Evolutionary conservation across 64 coral and sea anemone species (phyloP), one percentile per base, ranked within the genome.

Genomic region (Montipora cactus): DNA sequence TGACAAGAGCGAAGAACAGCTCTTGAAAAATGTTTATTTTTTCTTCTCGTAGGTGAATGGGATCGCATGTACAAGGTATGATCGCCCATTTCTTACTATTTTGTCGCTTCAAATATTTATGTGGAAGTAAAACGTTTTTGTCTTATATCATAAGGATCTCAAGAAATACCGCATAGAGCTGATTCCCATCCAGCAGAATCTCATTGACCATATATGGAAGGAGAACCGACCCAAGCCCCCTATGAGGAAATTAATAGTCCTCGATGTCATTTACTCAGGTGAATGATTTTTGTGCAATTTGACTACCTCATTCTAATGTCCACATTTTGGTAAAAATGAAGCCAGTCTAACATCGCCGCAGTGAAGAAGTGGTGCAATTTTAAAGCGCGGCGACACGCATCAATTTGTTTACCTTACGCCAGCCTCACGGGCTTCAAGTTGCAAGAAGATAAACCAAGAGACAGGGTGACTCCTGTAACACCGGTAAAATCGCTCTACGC

Each of bases 191-290:
- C 48, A 46, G 37, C 66, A 94, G 77, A 96, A 96, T 59, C 80
- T 96, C 20, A 67, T 96, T 21, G 95, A 96, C 77, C 55, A 83
- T 78, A 91, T 96, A 49, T 96, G 95, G 95, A 78, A 48, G 7
- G 89, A 75, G 2, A 8, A 77, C 61, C 74, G 91, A 67, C 81
- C 91, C 11, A 89, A 78, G 66, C 91, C 76, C 37, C 18, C 44
- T 81, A 21, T 81, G 14, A 96, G 44, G 68, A 67, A 79, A 18
- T 50, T 89, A n/a, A 90, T 92, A 23, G 95, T 96, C 23, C 91
- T 93, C n/a, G 95, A 84, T 25, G 76, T 93, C 8, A 66, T 44
- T 70, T 96, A 87, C 74, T 79, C 95, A 88, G 95, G 95, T 96
- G 81, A 3, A n/a, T 19, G 52, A 55, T 37, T 37, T 37, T 37